Evolutionary conservation across 2,797 vertebrate species (phyloP).

Genomic region (Setipinna tenuifilis): DNA sequence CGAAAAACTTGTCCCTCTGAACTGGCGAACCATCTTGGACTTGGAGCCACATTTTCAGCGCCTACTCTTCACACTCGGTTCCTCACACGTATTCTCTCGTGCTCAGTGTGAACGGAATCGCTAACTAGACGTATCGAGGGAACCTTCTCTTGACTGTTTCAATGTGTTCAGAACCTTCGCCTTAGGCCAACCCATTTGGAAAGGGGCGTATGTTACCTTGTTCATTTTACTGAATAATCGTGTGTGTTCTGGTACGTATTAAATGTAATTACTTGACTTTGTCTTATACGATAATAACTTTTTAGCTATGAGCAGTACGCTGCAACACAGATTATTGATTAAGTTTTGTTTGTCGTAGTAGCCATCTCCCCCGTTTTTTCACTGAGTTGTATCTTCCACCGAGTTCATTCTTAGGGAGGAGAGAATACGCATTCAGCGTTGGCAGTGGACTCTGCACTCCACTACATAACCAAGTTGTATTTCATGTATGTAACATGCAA

Average conservation of each 20-base stretch:
- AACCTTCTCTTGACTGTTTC: not conserved
- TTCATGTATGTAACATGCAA: not conserved
- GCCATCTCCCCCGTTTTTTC: constrained; percentile 24
- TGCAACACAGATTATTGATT: not conserved
- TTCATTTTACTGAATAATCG: not conserved
- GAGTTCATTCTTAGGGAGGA: constrained; percentile 31
- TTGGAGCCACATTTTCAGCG: not conserved
- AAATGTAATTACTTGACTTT: not conserved
- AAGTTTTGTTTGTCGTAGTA: not conserved
- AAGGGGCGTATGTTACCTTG: not conserved
- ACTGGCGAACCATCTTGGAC: not conserved
- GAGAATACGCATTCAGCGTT: not conserved
- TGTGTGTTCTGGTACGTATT: not conserved
- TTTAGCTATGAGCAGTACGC: not conserved
- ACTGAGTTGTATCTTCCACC: constrained; percentile 28
- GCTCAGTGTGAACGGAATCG: not conserved
- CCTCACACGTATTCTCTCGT: not conserved
- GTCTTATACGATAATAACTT: not conserved
- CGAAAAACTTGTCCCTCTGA: not conserved
- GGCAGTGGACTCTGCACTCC: not conserved
- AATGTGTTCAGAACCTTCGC: not conserved
- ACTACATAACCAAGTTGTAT: not conserved
- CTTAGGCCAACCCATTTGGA: not conserved
- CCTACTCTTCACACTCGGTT: no score
- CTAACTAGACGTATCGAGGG: not conserved